Percentiles rank a stretch among this genome's conserved stretches.
Conservation (phyloP, 2,888 invertebrate species). For the Automeris io region DNA sequence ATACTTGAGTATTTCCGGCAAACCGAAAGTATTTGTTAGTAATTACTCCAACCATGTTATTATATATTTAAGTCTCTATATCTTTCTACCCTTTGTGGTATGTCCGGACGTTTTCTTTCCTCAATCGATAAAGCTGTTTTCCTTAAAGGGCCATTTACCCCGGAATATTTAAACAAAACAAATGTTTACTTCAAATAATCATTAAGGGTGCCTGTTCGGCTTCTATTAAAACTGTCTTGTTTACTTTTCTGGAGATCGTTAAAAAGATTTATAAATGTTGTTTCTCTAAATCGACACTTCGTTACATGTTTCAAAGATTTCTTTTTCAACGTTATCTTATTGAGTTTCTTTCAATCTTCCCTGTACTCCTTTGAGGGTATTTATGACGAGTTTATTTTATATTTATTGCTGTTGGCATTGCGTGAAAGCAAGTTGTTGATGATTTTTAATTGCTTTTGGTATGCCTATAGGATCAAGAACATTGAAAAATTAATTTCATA, state of each 20-base stretch:
- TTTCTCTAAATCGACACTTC: slow-evolving; percentile 1
- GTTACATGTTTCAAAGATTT: slow-evolving; percentile 5
- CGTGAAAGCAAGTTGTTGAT: slow-evolving; percentile 1
- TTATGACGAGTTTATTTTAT: not conserved
- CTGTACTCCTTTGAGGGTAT: not conserved
- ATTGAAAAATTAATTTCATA: no score
- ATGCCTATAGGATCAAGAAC: no score
- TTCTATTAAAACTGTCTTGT: slow-evolving; percentile 7
- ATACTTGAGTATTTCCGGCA: not conserved
- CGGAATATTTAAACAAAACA: slow-evolving; percentile 35
- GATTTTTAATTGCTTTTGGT: not conserved
- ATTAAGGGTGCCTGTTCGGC: slow-evolving; percentile 20
- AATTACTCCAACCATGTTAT: slow-evolving; percentile 11
- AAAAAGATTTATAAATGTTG: slow-evolving; percentile 5
- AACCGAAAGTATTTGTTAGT: not conserved
- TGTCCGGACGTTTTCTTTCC: slow-evolving; percentile 20
- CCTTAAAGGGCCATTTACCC: slow-evolving; percentile 44
- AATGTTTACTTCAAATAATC: slow-evolving; percentile 32
- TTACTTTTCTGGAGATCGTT: slow-evolving; percentile 7
- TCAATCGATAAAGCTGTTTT: slow-evolving; percentile 49
- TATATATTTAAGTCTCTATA: slow-evolving; percentile 21
- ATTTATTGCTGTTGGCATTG: not conserved
- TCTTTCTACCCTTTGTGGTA: slow-evolving; percentile 21
- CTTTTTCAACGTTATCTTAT: slow-evolving; percentile 1
- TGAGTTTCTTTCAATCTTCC: slow-evolving; percentile 1